Evolutionary conservation across 2,797 vertebrate genomes (phyloP), one percentile per base, ranked within the genome.

Genomic region (Gobio occitaniae): DNA sequence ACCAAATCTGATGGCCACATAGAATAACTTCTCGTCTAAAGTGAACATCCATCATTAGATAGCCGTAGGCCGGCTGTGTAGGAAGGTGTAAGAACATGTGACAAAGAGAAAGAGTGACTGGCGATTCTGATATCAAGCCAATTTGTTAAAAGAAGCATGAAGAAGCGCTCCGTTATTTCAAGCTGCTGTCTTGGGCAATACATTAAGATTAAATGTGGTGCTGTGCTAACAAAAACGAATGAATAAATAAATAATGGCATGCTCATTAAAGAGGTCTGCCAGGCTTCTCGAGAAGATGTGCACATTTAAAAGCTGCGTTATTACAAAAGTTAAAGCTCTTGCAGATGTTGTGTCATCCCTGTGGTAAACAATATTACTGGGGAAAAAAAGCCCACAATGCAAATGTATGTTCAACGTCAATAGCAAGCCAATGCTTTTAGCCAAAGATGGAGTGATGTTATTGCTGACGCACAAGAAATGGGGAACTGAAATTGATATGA

Each of bases 1-100:
- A 12, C n/a, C n/a, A 48, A 79, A 79, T 38, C 10, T 32, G 5
- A 47, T 8, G 56, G 29, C 29, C 77, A 19, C 2, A 61, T 17
- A 17, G 38, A 78, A 61, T 13, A 77, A 77, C 38, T 44, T 61
- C 44, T 66, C 17, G 1, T 32, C 44, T 48, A 80, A 80, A 80
- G 78, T 68, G 66, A 84, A 48, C 83, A 61, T 69, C 63, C 78
- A 69, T 50, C 48, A 47, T 52, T 66, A 70, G 78, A 87, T 25
- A 70, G 44, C 63, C 75, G 85, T 81, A 81, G 78, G 89, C 50
- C 72, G 63, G 41, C 29, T 65, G 61, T 48, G 74, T 85, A 32
- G 85, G 83, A 89, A 88, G 88, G 88, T 88, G 87, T 83, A 84
- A 89, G 78, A 86, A 85, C 80, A 80, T 80, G 84, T 11, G 66